Conservation (phyloP, 1,140 invertebrate species). For the Agrilus planipennis region DNA sequence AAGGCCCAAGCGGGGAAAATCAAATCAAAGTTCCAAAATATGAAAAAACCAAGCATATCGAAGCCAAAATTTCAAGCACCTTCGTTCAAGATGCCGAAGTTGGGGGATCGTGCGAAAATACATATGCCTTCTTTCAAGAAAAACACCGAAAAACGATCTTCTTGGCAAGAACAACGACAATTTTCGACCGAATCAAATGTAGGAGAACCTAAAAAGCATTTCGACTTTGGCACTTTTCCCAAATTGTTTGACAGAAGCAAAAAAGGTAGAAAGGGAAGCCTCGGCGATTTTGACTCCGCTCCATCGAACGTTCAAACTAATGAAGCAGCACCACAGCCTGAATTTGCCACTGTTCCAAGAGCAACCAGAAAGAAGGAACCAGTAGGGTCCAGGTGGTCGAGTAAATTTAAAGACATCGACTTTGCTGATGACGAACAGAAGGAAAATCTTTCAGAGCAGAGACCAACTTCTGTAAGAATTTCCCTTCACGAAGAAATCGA, state of each 20-base stretch:
- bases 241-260: conserved; percentile 56
- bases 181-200: conserved; percentile 37
- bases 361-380: conserved; percentile 24
- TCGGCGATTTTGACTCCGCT: conserved; percentile 32
- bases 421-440: conserved; percentile 10
- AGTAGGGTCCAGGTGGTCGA: conserved; percentile 32
- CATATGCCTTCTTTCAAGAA: conserved; percentile 35
- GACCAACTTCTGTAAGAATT: conserved; percentile 18
- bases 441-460: no score
- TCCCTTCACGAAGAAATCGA: conserved; percentile 23
- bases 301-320: conserved; percentile 28
- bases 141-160: conserved; percentile 17
- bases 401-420: conserved; percentile 2
- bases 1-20: conserved; percentile 47
- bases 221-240: conserved; percentile 64
- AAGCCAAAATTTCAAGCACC: conserved; percentile 38
- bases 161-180: conserved; percentile 31
- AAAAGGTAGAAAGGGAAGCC: conserved; percentile 30
- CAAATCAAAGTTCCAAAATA: conserved; percentile 45
- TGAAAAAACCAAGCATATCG: conserved; percentile 38
- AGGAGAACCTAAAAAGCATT: conserved; percentile 43
- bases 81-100: conserved; percentile 48
- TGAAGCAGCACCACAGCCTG: conserved; percentile 31
- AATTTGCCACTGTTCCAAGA: conserved; percentile 40
- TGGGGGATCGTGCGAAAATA: conserved; percentile 47